phyloP scores from a whole-genome alignment of 92 coral and sea anemone genomes.

The Porites divaricata region DNA sequence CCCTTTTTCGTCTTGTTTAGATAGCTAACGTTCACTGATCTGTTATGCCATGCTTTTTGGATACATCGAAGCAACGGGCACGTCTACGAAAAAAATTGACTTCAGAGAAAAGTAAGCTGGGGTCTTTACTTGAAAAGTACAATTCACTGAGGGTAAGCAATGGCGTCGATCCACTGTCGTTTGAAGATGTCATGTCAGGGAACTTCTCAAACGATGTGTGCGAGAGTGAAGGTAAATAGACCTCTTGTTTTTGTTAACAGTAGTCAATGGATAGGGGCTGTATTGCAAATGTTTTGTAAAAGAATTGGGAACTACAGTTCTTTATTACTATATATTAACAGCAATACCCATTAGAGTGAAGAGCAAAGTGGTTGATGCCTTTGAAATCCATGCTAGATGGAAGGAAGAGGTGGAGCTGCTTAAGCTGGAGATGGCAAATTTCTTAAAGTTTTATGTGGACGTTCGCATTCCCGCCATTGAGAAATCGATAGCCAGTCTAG shows the following conservation, averaged over 20 bases:
- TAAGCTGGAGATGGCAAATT: constrained; percentile 46
- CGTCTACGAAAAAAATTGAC: constrained; percentile 15
- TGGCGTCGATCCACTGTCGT: constrained; percentile 16
- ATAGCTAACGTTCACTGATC: no score
- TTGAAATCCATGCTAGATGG: constrained; percentile 49
- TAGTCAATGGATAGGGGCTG: no score
- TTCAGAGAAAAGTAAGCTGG: constrained; percentile 15
- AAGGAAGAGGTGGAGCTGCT: constrained; percentile 42
- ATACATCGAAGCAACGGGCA: constrained; percentile 33
- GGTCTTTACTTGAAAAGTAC: constrained; percentile 31
- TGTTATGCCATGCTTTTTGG: background rate
- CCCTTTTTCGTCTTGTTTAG: no score
- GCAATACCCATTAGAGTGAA: constrained; percentile 56
- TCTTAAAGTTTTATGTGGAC: constrained; percentile 35
- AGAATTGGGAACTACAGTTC: background rate
- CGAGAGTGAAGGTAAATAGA: background rate
- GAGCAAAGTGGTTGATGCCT: constrained; percentile 43
- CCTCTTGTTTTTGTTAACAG: no score
- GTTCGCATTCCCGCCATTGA: constrained; percentile 1
- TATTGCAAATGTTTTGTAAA: background rate
- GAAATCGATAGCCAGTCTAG: no score
- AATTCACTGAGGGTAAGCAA: constrained; percentile 16
- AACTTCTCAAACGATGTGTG: constrained; percentile 27
- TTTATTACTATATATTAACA: background rate
- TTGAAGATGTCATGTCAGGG: constrained; percentile 35